Evolutionary conservation across 2,797 vertebrate genomes (phyloP).

Genomic region (Cossypha dichroa): DNA sequence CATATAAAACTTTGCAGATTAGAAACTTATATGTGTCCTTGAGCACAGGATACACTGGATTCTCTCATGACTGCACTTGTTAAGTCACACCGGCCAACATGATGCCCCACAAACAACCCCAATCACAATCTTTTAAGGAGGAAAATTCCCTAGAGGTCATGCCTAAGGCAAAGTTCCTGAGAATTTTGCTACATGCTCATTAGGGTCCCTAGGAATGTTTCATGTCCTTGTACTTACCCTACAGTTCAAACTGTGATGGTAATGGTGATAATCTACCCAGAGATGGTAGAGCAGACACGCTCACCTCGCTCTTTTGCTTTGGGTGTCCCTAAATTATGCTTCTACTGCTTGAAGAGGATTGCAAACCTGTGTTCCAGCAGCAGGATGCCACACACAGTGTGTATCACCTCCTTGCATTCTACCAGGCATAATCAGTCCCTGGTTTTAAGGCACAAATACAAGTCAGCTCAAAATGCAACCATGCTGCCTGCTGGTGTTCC

Average conservation of each 20-base stretch:
- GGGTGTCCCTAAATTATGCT: neutral
- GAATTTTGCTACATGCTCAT: neutral
- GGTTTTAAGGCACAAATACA: neutral
- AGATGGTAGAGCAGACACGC: rapidly evolving
- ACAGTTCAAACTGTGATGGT: neutral
- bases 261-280: neutral
- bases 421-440: neutral
- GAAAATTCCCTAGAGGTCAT: neutral
- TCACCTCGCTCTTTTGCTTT: neutral
- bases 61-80: neutral
- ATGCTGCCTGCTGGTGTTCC: neutral
- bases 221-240: neutral
- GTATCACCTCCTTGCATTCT: neutral
- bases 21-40: neutral
- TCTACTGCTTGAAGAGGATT: neutral
- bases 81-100: neutral
- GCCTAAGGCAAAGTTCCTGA: neutral
- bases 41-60: neutral
- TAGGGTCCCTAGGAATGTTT: neutral
- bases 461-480: neutral
- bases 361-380: neutral
- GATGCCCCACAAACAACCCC: rapidly evolving
- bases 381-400: rapidly evolving
- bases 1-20: neutral
- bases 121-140: neutral